Evolutionary conservation across 2,113 vertebrate genomes (phyloP).

Genomic region (Dipodomys ordii): DNA sequence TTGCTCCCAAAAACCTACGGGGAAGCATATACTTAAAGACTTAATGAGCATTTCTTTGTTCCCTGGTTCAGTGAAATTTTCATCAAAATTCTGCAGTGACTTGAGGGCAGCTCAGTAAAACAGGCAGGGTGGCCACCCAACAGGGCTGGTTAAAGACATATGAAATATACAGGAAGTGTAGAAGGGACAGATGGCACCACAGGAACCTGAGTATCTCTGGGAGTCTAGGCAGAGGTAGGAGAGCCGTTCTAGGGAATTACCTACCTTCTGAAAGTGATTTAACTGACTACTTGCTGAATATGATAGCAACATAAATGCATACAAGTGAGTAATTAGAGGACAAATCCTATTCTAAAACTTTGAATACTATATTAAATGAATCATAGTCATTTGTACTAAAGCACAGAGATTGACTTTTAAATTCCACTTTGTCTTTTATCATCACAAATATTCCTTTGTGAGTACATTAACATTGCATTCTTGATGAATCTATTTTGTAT

Average conservation of each 20-base stretch:
- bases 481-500: slow-evolving; percentile 48
- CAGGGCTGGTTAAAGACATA: not conserved
- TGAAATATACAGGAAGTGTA: too few species aligned
- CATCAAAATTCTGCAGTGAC: slow-evolving; percentile 17
- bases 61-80: slow-evolving; percentile 6
- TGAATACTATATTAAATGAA: slow-evolving; percentile 18
- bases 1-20: not conserved
- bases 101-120: not conserved
- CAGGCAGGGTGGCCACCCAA: not conserved
- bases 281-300: slow-evolving; percentile 23
- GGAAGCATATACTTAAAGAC: slow-evolving; percentile 37
- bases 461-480: slow-evolving; percentile 61
- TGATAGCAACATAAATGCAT: slow-evolving; percentile 10
- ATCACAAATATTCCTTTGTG: slow-evolving; percentile 40
- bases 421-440: slow-evolving; percentile 45
- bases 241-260: not conserved
- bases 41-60: slow-evolving; percentile 47
- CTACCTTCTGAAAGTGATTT: slow-evolving; percentile 40
- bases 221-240: not conserved
- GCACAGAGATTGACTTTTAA: slow-evolving; percentile 21
- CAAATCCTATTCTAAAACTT: slow-evolving; percentile 9
- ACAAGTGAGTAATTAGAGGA: slow-evolving; percentile 24
- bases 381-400: not conserved
- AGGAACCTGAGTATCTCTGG: not conserved
- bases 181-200: not conserved